Percentiles rank a stretch among this genome's conserved stretches.
These are phyloP conservation scores for Drosophila suzukii DNA, from an alignment of 1,140 invertebrate species.

Conservation along the genomic window DNA sequence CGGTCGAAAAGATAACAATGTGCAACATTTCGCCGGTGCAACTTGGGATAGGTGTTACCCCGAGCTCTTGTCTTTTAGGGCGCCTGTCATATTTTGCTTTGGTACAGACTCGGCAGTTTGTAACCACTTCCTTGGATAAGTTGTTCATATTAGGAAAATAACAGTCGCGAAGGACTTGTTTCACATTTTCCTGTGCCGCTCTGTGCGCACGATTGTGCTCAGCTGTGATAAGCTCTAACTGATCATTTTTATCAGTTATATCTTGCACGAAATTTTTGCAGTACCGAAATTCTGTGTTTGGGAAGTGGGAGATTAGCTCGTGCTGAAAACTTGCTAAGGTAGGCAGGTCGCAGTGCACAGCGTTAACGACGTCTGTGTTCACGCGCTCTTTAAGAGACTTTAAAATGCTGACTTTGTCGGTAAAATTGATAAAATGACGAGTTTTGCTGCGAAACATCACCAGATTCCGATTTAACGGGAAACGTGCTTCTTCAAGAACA, in stretches of 20 bases:
- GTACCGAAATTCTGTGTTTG: neutral
- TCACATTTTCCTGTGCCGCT: neutral
- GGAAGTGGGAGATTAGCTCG: too few species aligned
- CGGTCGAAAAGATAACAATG: neutral
- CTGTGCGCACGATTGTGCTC: neutral
- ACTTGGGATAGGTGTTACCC: neutral
- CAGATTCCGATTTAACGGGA: too few species aligned
- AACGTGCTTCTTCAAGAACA: too few species aligned
- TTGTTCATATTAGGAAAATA: neutral
- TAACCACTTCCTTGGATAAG: too few species aligned
- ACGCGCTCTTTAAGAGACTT: too few species aligned
- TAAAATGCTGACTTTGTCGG: too few species aligned
- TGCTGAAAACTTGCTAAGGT: too few species aligned
- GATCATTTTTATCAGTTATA: neutral
- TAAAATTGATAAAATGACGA: too few species aligned
- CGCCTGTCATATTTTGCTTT: neutral
- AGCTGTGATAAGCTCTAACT: neutral
- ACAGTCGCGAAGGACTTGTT: neutral
- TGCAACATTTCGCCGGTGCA: neutral
- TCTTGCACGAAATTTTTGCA: neutral
- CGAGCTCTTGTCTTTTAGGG: neutral
- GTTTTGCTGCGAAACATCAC: too few species aligned
- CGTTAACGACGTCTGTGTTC: too few species aligned
- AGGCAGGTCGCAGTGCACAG: too few species aligned
- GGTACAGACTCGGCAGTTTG: neutral